Conservation (phyloP, 2,113 vertebrate species). For the Colaptes auratus region DNA sequence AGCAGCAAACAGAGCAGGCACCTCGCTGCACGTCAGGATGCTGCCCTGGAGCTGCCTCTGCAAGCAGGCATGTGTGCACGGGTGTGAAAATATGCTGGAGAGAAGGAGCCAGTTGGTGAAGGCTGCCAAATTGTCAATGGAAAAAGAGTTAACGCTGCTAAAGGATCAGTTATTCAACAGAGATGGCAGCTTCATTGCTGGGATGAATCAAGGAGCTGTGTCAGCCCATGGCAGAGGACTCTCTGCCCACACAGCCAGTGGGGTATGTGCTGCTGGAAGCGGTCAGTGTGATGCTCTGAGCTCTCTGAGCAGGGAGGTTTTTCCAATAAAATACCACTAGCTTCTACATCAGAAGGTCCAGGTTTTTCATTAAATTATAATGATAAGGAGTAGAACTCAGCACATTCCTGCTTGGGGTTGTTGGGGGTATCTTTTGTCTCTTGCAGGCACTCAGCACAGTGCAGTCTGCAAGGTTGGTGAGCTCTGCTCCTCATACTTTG, state of each 20-base stretch:
- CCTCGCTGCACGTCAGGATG: neutral
- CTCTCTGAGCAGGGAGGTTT: neutral
- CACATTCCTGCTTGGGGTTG: neutral
- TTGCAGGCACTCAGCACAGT: neutral
- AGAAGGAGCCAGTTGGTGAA: neutral
- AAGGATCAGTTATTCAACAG: constrained; percentile 14
- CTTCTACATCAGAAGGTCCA: neutral
- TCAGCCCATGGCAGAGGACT: neutral
- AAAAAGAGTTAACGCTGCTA: neutral
- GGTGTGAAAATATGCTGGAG: neutral
- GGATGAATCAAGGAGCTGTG: neutral
- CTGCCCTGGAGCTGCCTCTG: neutral
- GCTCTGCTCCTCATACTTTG: neutral
- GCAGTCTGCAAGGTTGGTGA: neutral
- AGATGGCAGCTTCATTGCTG: constrained; percentile 28
- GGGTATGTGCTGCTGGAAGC: neutral
- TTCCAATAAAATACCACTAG: neutral
- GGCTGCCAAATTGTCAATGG: constrained; percentile 29
- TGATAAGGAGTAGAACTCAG: neutral
- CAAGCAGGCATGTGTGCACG: neutral
- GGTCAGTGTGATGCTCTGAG: accelerated
- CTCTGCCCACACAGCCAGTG: accelerated
- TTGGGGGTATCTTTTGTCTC: neutral
- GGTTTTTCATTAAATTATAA: constrained; percentile 8
- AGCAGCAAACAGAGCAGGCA: neutral